These are phyloP conservation scores for Pseudochirops cupreus DNA, from an alignment of 2,797 vertebrate genomes.

Conservation along the genomic window DNA sequence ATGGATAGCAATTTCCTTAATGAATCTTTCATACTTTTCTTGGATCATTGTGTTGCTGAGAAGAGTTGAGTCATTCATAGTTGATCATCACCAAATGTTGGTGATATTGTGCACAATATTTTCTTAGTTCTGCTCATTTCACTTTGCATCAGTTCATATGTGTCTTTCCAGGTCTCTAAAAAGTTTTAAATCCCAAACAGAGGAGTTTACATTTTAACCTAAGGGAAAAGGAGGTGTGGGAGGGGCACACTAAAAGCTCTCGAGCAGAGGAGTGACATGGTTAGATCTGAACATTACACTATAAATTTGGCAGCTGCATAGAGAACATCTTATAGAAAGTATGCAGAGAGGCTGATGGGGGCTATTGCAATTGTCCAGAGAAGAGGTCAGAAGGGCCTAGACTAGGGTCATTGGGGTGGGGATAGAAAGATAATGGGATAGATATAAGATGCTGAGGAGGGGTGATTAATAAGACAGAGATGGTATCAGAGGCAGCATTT, in stretches of 20 bases:
- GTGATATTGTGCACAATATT: no score
- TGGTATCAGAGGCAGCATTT: no score
- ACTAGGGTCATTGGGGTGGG: neutral
- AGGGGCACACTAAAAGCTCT: neutral
- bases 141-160: no score
- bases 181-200: neutral
- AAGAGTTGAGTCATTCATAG: no score
- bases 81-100: no score
- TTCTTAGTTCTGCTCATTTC: no score
- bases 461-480: no score
- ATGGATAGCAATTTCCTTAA: no score
- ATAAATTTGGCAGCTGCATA: neutral
- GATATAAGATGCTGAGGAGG: neutral
- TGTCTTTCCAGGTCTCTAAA: neutral
- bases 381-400: neutral
- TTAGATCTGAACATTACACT: neutral
- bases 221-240: neutral
- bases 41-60: no score
- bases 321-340: neutral
- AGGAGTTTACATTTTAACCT: neutral
- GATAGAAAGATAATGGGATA: neutral
- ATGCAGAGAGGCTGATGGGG: neutral
- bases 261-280: neutral
- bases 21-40: no score
- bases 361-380: neutral